Conservation (phyloP, 2,797 vertebrate genomes). For the Cirrhinus molitorella region DNA sequence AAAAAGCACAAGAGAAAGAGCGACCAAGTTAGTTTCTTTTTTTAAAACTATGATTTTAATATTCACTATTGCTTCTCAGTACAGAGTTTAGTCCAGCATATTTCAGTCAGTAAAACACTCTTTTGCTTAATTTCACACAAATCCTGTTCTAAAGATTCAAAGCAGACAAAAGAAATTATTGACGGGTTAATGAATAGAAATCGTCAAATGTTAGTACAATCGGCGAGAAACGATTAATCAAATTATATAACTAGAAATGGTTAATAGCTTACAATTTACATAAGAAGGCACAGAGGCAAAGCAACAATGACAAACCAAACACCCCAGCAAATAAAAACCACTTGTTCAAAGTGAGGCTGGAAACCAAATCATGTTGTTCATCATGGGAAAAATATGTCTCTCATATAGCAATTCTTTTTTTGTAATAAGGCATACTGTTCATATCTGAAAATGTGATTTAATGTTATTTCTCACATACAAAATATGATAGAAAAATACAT, state of each 20-base stretch:
- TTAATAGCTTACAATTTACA: slow-evolving; percentile 67
- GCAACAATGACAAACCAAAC: slow-evolving; percentile 69
- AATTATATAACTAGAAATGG: slow-evolving; percentile 59
- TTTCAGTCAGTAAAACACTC: slow-evolving; percentile 76
- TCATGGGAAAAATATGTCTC: slow-evolving; percentile 39
- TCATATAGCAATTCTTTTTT: slow-evolving; percentile 59
- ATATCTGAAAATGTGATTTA: slow-evolving; percentile 81
- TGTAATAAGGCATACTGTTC: slow-evolving; percentile 78
- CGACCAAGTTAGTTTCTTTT: slow-evolving; percentile 85
- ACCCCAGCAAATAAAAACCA: slow-evolving; percentile 44
- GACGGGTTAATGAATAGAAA: slow-evolving; percentile 82
- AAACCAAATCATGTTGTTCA: slow-evolving; percentile 44
- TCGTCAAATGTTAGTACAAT: slow-evolving; percentile 81
- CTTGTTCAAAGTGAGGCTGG: slow-evolving; percentile 41
- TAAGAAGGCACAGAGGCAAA: slow-evolving; percentile 81
- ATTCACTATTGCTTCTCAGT: slow-evolving; percentile 72
- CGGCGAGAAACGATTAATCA: slow-evolving; percentile 79
- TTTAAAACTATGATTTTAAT: slow-evolving; percentile 82
- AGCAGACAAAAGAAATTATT: slow-evolving; percentile 80
- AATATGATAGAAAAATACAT: slow-evolving; percentile 88
- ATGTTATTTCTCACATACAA: slow-evolving; percentile 84
- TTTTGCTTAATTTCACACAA: slow-evolving; percentile 68
- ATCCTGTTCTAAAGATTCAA: slow-evolving; percentile 61
- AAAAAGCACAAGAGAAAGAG: slow-evolving; percentile 82
- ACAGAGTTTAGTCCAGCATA: slow-evolving; percentile 80